Evolutionary conservation across 1,140 invertebrate species (phyloP).

Genomic region (Ganaspis sp.): DNA sequence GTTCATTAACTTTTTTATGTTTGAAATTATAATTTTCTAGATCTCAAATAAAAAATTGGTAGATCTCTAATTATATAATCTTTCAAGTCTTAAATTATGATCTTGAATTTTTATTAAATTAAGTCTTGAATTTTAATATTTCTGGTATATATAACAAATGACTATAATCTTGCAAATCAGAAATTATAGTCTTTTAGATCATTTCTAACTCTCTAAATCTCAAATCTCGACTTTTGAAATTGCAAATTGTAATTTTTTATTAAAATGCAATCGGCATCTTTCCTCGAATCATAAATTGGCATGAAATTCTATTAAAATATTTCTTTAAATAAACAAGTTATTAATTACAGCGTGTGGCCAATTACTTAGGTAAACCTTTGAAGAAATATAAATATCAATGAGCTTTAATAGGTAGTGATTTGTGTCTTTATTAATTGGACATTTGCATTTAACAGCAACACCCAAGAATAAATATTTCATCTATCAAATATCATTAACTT

Average conservation of each 20-base stretch:
- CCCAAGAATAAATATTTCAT: not conserved
- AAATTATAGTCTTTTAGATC: no score
- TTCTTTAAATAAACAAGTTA: not conserved
- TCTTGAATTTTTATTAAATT: no score
- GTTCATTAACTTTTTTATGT: no score
- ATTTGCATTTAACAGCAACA: constrained; percentile 1
- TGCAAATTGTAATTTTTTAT: not conserved
- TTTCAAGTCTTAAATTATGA: no score
- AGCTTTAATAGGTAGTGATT: not conserved
- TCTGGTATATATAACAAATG: no score
- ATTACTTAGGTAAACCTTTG: not conserved
- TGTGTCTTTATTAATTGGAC: not conserved
- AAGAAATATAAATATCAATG: constrained; percentile 17
- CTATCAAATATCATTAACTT: not conserved
- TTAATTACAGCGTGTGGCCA: not conserved
- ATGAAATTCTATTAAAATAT: not conserved
- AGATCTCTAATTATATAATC: no score
- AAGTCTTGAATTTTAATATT: no score
- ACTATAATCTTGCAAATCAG: no score
- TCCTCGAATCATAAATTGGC: not conserved
- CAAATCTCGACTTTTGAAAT: not conserved
- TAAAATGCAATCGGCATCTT: not conserved
- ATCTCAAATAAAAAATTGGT: no score
- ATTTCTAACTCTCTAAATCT: no score
- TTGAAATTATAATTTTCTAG: no score